Evolutionary conservation across 2,888 invertebrate genomes (phyloP), one percentile per base, ranked within the genome.

Genomic region (Pyrrhopygopsis socrates): DNA sequence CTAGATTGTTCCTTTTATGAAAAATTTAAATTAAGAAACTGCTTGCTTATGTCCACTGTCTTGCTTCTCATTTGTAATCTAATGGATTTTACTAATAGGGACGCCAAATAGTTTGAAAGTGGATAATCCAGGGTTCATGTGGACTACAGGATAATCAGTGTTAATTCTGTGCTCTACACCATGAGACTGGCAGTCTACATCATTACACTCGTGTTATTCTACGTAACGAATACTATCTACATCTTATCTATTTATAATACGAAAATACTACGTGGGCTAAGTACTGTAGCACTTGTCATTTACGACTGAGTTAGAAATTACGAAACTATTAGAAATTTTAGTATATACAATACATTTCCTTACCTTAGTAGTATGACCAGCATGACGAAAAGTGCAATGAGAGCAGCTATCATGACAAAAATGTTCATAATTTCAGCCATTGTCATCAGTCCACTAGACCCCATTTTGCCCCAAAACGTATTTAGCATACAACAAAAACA

Each of bases 351-450:
- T n/a, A n/a, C n/a, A n/a, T 73, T 70, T 15, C 20, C 98, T 97
- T 96, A 99, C 99, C 99, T 99, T 97, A 99, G 98, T 92, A 99
- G 99, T 96, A 99, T 99, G 93, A 99, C 98, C 94, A 99, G 98
- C 98, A 99, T 99, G 88, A 98, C 98, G 97, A 99, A 99, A 95
- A 99, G 98, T 96, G 99, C 99, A 95, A 99, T 98, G 84, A 99
- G 97, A 87, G 99, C 99, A 73, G 99, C 99, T 92, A 99, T 98
- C 96, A 99, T 99, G 94, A 99, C 99, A 97, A 99, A 98, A 96
- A 99, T 99, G 97, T 99, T 99, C 94, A 99, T 99, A 97, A 99
- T 98, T 97, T 99, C 99, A 88, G 99, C 99, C 96, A 99, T 98
- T 89, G 99, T 99, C 93, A 99, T 99, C 93, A 99, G 98, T 67